Percentiles rank a stretch among this genome's conserved stretches.
Evolutionary conservation across 2,797 vertebrate species (phyloP).

Genomic region (Halcyon smyrnensis): DNA sequence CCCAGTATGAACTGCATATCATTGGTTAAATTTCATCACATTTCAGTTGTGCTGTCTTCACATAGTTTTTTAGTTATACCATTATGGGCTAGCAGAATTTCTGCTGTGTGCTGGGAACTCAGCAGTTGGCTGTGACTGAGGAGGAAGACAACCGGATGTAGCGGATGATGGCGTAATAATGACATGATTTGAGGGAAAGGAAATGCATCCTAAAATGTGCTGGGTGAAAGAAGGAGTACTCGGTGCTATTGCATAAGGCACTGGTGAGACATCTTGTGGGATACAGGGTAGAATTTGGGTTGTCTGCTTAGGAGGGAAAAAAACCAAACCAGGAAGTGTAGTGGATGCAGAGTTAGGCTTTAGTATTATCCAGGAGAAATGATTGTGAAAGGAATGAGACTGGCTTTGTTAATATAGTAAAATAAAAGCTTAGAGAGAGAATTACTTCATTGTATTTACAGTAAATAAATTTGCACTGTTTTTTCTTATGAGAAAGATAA

Average conservation of each 20-base stretch:
- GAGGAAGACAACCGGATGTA: neutral
- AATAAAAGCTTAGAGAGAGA: neutral
- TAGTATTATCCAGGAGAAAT: neutral
- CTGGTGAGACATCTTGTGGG: neutral
- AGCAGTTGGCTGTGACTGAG: constrained; percentile 13
- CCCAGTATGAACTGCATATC: neutral
- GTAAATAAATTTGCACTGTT: neutral
- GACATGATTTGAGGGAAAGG: neutral
- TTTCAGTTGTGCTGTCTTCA: neutral
- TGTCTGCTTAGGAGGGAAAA: neutral
- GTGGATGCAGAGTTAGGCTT: neutral
- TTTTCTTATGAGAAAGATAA: neutral
- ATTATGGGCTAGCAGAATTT: neutral
- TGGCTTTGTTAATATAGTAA: neutral
- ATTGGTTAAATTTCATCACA: neutral
- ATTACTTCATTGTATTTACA: neutral
- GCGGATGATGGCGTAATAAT: neutral
- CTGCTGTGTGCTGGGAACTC: neutral
- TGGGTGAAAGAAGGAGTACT: neutral
- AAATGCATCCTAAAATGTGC: constrained; percentile 3
- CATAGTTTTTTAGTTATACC: neutral
- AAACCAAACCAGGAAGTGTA: too few relatives aligned
- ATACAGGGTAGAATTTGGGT: neutral
- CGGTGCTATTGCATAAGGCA: neutral
- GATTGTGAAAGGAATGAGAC: neutral